Evolutionary conservation across 2,888 invertebrate species (phyloP).

Genomic region (Pteria penguin): DNA sequence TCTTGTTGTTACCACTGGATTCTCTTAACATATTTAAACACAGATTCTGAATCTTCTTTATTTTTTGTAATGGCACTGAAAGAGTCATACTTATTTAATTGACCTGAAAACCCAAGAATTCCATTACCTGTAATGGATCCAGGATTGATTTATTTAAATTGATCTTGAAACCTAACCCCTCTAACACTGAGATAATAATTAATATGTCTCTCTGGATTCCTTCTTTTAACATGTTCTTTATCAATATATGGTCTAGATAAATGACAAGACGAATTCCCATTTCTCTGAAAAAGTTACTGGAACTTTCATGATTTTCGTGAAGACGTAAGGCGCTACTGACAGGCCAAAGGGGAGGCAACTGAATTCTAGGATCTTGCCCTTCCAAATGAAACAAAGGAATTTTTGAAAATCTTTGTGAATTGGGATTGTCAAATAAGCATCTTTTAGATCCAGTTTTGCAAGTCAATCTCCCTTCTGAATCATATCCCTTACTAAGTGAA

Average conservation of each 20-base stretch:
- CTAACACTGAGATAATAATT: neutral
- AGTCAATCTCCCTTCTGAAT: slow-evolving; percentile 19
- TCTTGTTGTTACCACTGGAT: slow-evolving; percentile 1
- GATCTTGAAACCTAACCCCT: neutral
- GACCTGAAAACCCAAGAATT: slow-evolving; percentile 22
- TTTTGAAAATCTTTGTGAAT: slow-evolving; percentile 7
- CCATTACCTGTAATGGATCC: neutral
- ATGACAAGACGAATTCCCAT: neutral
- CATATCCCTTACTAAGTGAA: slow-evolving; percentile 10
- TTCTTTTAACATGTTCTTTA: neutral
- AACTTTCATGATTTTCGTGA: slow-evolving; percentile 15
- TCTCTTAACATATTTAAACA: neutral
- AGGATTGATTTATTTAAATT: neutral
- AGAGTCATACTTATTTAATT: neutral
- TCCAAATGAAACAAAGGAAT: slow-evolving; percentile 19
- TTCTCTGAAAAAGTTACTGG: slow-evolving; percentile 6
- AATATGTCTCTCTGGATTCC: neutral
- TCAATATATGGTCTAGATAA: slow-evolving; percentile 16
- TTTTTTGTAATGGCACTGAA: neutral
- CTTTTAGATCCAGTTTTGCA: slow-evolving; percentile 16
- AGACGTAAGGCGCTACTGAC: slow-evolving; percentile 10
- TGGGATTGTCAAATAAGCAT: slow-evolving; percentile 21
- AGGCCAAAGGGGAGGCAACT: slow-evolving; percentile 18
- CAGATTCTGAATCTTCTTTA: slow-evolving; percentile 5
- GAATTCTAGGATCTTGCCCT: neutral